Percentiles rank a stretch among this genome's conserved stretches.
Evolutionary conservation across 2,113 vertebrate genomes (phyloP).

Genomic region (Isichthys henryi): DNA sequence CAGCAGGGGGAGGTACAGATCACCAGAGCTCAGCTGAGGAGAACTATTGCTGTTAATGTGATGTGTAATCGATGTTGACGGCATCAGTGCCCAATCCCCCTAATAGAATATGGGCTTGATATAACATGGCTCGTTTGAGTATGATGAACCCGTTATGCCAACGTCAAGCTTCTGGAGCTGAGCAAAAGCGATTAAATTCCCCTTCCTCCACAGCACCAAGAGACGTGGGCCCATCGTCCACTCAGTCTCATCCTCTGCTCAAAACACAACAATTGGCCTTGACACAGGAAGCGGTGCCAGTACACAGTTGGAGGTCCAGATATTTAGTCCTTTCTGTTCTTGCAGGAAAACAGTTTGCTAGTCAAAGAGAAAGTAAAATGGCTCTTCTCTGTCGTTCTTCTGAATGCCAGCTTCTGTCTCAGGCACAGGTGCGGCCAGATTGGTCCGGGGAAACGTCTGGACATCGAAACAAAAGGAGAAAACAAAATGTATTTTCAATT

Average conservation of each 20-base stretch:
- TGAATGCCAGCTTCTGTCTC: neutral
- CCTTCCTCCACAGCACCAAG: neutral
- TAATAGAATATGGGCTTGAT: conserved; percentile 18
- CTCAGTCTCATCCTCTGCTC: neutral
- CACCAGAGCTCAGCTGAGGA: neutral
- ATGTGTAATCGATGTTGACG: conserved; percentile 13
- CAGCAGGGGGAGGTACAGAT: neutral
- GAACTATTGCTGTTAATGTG: conserved; percentile 9
- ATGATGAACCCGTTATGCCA: conserved; percentile 1
- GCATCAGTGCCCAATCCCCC: neutral
- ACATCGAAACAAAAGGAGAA: neutral
- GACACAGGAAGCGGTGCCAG: neutral
- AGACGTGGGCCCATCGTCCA: neutral
- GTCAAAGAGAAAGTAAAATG: neutral
- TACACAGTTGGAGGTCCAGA: neutral
- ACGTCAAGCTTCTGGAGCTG: neutral
- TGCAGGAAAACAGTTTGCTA: neutral
- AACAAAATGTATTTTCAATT: neutral
- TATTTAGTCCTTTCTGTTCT: neutral
- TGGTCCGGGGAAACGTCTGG: neutral
- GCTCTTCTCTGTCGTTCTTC: neutral
- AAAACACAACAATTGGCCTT: neutral
- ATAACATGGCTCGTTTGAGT: neutral
- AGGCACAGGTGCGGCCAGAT: neutral
- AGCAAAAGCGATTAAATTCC: neutral